Percentiles rank a stretch among this genome's conserved stretches.
Evolutionary conservation across 2,113 vertebrate genomes (phyloP).

Genomic region (Trichechus manatus): DNA sequence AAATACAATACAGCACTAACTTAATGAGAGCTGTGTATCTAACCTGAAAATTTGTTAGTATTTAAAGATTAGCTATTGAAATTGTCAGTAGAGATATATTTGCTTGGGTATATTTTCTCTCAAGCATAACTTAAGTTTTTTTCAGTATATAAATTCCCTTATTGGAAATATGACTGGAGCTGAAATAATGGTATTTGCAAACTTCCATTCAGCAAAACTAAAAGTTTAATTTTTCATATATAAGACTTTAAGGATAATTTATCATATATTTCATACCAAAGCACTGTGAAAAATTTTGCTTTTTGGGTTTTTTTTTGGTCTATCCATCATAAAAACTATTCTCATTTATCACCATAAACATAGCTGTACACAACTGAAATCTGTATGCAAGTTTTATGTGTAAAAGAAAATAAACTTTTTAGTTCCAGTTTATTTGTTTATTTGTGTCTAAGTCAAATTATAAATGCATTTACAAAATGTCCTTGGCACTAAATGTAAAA

Average conservation of each 20-base stretch:
- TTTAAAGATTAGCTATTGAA: not conserved
- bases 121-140: not conserved
- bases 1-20: not conserved
- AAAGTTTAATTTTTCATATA: conserved; percentile 31
- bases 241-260: conserved; percentile 20
- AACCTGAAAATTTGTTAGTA: not conserved
- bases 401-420: conserved; percentile 56
- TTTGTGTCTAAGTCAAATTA: conserved; percentile 58
- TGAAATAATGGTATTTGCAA: conserved; percentile 23
- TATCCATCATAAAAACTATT: conserved; percentile 37
- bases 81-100: not conserved
- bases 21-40: not conserved
- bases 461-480: conserved; percentile 51
- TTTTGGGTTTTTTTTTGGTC: not conserved
- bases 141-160: not conserved
- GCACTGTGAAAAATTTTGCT: conserved; percentile 29
- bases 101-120: not conserved
- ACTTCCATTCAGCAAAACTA: not conserved
- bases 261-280: conserved; percentile 10
- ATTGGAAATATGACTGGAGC: not conserved
- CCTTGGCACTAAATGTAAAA: conserved; percentile 46
- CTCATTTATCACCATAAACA: conserved; percentile 63
- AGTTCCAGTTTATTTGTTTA: not conserved
- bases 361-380: not conserved
- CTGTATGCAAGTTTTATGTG: conserved; percentile 1